Evolutionary conservation across 2,888 invertebrate species (phyloP).

Genomic region (Agrochola lota): DNA sequence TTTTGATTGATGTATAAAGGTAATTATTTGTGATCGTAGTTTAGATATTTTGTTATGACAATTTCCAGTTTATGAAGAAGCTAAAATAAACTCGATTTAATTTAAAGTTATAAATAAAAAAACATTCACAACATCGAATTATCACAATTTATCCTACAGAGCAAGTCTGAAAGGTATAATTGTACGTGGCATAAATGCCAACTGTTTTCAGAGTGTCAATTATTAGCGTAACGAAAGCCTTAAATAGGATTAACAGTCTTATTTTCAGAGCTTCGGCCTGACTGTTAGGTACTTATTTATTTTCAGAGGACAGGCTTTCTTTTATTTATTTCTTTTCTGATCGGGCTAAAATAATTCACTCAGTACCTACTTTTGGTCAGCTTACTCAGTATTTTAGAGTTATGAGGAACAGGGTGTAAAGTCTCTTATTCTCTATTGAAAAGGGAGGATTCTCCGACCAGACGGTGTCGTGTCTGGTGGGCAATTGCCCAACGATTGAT

Average conservation of each 20-base stretch:
- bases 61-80: background rate
- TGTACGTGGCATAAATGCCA: background rate
- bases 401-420: no score
- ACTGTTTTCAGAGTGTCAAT: conserved; percentile 14
- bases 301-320: background rate
- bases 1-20: conserved; percentile 15
- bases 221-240: background rate
- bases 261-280: background rate
- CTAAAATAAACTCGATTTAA: background rate
- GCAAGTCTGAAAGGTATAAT: background rate
- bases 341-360: background rate
- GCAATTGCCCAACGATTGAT: no score
- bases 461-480: background rate
- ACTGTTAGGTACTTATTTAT: background rate
- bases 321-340: background rate
- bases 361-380: background rate
- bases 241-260: conserved; percentile 10
- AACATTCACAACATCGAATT: background rate
- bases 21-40: background rate
- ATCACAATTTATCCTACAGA: no score
- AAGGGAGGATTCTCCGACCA: no score
- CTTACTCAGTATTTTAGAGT: background rate
- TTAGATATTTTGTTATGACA: background rate
- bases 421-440: no score
- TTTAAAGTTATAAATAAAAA: background rate